Evolutionary conservation across 2,888 invertebrate genomes (phyloP).

Genomic region (Myopa testacea): DNA sequence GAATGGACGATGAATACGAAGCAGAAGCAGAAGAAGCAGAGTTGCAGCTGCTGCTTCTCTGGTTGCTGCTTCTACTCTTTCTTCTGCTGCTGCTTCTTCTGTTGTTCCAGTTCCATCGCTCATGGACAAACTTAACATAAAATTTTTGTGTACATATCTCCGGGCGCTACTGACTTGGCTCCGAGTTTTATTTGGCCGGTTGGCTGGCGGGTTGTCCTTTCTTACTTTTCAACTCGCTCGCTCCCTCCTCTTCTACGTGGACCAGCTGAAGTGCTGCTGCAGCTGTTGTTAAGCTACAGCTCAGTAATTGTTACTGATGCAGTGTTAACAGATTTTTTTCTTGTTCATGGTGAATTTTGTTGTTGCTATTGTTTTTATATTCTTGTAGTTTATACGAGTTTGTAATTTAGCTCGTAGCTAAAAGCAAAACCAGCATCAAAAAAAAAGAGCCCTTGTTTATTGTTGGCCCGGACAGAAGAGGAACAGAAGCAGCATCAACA

Average conservation of each 20-base stretch:
- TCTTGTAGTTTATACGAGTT: not conserved
- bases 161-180: not conserved
- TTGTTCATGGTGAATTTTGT: not conserved
- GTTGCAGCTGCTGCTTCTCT: no score
- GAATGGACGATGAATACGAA: no score
- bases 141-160: not conserved
- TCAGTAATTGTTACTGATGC: not conserved
- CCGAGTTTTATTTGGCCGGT: no score
- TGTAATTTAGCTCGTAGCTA: not conserved
- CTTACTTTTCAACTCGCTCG: no score
- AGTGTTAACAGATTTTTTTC: not conserved
- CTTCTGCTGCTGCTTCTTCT: no score
- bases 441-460: not conserved
- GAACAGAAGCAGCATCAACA: slow-evolving; percentile 3
- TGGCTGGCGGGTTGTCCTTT: no score
- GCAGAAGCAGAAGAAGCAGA: no score
- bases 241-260: no score
- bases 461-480: slow-evolving; percentile 10
- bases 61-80: not conserved
- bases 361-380: not conserved
- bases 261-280: not conserved
- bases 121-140: not conserved
- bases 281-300: not conserved
- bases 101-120: not conserved
- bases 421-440: not conserved